These are phyloP conservation scores for Momotus momota DNA, from an alignment of 2,797 vertebrate species.

Conservation along the genomic window DNA sequence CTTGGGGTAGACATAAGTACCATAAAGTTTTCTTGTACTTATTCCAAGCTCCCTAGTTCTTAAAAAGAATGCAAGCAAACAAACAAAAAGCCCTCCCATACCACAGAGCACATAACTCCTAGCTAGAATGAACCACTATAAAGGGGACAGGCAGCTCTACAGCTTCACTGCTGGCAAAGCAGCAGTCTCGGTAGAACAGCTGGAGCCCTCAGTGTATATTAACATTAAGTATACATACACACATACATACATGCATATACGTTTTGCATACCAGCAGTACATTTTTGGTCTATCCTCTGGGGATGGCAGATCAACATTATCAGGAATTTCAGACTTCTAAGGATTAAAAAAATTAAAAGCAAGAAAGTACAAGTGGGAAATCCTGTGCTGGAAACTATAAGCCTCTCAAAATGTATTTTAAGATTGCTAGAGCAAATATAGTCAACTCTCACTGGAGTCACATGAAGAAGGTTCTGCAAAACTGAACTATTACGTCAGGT, in stretches of 20 bases:
- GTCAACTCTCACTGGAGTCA: conserved; percentile 37
- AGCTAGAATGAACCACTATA: not conserved
- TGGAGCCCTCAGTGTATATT: not conserved
- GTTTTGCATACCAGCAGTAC: not conserved
- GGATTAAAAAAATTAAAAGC: not conserved
- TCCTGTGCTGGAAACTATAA: not conserved
- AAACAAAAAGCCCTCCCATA: not conserved
- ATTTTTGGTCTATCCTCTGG: not conserved
- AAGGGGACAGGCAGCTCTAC: not conserved
- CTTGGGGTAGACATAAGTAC: not conserved
- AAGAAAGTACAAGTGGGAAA: not conserved
- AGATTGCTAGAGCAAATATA: conserved; percentile 37
- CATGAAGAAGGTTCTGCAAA: conserved; percentile 61
- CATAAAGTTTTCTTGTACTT: not conserved
- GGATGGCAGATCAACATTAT: not conserved
- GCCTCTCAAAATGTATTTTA: not conserved
- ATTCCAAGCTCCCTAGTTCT: not conserved
- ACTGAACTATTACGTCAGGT: conserved; percentile 64
- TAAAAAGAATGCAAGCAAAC: not conserved
- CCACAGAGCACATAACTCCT: not conserved
- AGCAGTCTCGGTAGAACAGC: not conserved
- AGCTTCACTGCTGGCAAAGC: not conserved
- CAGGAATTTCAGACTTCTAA: not conserved
- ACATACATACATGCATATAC: not conserved
- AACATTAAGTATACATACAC: not conserved